Percentiles rank a stretch among this genome's conserved stretches.
phyloP scores from a whole-genome alignment of 2,113 vertebrate genomes.

The Stictonetta naevosa region DNA sequence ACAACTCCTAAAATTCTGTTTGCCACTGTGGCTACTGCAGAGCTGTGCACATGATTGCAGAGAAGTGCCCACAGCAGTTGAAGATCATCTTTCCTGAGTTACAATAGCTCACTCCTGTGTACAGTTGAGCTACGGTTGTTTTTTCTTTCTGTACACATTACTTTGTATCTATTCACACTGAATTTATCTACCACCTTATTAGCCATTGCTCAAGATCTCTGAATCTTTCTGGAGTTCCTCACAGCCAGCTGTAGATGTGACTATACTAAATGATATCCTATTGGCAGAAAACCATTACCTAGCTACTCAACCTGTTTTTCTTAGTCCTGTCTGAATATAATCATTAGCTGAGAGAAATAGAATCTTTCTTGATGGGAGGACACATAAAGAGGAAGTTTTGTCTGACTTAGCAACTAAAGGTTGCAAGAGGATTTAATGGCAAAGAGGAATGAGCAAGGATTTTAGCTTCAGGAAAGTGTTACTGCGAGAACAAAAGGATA shows the following conservation, averaged over 20 bases:
- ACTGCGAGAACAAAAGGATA: neutral
- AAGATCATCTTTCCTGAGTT: neutral
- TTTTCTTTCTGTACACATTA: neutral
- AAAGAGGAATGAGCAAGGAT: neutral
- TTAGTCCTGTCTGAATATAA: neutral
- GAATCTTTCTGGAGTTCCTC: neutral
- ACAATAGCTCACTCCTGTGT: neutral
- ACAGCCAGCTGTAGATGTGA: neutral
- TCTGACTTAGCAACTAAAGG: neutral
- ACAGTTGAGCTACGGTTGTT: fast-evolving
- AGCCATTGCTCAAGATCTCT: neutral
- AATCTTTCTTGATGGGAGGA: neutral
- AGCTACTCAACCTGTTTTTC: neutral
- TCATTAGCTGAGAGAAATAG: neutral
- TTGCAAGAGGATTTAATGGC: neutral
- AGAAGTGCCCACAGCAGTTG: neutral
- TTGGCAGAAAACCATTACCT: neutral
- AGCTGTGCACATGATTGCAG: neutral
- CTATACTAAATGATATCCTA: neutral
- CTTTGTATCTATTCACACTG: neutral
- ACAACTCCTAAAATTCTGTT: neutral
- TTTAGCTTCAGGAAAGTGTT: neutral
- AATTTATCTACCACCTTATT: neutral
- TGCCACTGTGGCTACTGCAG: neutral
- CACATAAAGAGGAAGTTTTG: neutral